phyloP scores from a whole-genome alignment of 92 coral and sea anemone genomes.

The Parazoanthus atlanticus region DNA sequence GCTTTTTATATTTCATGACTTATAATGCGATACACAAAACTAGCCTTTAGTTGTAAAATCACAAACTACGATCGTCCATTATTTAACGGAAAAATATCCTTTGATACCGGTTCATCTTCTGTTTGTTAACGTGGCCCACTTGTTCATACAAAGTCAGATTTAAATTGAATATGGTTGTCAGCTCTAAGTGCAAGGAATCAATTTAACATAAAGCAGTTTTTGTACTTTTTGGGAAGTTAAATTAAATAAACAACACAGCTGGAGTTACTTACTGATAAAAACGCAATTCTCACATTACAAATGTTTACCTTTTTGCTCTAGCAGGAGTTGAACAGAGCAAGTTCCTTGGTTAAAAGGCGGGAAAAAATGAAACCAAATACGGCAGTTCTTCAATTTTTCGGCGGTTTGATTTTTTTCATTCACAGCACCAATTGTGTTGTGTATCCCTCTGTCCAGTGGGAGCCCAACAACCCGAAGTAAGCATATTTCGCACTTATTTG shows the following conservation, averaged over 20 bases:
- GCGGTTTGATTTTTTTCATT: neutral
- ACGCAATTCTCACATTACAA: neutral
- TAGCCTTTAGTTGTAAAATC: too few relatives aligned
- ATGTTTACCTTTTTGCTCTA: neutral
- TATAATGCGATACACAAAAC: too few relatives aligned
- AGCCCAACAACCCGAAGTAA: constrained; percentile 53
- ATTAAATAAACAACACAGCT: neutral
- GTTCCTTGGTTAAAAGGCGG: neutral
- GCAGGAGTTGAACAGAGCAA: neutral
- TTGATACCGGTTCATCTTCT: neutral
- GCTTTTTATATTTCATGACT: too few relatives aligned
- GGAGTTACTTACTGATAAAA: neutral
- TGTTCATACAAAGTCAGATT: neutral
- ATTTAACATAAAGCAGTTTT: neutral
- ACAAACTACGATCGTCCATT: neutral
- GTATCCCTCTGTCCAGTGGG: constrained; percentile 55
- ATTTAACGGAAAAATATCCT: neutral
- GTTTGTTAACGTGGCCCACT: neutral
- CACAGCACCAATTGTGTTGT: neutral
- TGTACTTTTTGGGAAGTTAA: neutral
- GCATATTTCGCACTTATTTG: neutral
- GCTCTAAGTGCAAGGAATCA: neutral
- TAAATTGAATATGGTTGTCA: constrained; percentile 23
- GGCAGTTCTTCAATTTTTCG: neutral
- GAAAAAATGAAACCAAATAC: neutral